phyloP scores from a whole-genome alignment of 1,140 invertebrate genomes.

The Scaptomyza hsui region DNA sequence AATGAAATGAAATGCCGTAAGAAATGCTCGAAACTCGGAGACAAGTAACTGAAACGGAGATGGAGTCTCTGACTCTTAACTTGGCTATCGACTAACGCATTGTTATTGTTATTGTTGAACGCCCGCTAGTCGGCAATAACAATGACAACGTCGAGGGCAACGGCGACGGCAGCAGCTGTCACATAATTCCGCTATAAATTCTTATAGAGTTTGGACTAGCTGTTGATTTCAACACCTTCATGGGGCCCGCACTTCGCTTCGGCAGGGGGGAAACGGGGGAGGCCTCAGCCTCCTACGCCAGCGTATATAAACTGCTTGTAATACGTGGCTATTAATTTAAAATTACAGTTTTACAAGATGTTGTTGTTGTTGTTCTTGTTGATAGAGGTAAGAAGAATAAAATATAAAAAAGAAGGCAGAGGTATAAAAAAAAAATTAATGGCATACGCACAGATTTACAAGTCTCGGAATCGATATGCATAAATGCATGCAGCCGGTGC shows the following conservation, averaged over 20 bases:
- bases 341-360: conserved; percentile 80
- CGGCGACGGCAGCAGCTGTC: conserved; percentile 68
- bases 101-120: conserved; percentile 49
- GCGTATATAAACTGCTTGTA: conserved; percentile 81
- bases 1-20: conserved; percentile 66
- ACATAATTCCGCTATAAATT: conserved; percentile 83
- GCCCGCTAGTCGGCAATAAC: conserved; percentile 35
- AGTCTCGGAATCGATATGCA: conserved; percentile 71
- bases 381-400: conserved; percentile 22
- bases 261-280: conserved; percentile 8
- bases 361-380: conserved; percentile 27
- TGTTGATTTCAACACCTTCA: conserved; percentile 82
- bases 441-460: conserved; percentile 79
- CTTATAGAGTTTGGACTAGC: conserved; percentile 82
- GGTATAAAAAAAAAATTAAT: conserved; percentile 58
- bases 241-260: conserved; percentile 34
- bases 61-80: conserved; percentile 22
- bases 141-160: conserved; percentile 7
- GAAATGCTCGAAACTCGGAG: conserved; percentile 54
- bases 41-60: conserved; percentile 36
- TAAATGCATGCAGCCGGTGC: conserved; percentile 54
- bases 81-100: conserved; percentile 35
- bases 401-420: conserved; percentile 23
- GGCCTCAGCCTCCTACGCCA: conserved; percentile 64
- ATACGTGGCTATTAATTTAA: conserved; percentile 82